These are phyloP conservation scores for Lycaon pictus DNA, from an alignment of 2,113 vertebrate genomes.

Conservation along the genomic window DNA sequence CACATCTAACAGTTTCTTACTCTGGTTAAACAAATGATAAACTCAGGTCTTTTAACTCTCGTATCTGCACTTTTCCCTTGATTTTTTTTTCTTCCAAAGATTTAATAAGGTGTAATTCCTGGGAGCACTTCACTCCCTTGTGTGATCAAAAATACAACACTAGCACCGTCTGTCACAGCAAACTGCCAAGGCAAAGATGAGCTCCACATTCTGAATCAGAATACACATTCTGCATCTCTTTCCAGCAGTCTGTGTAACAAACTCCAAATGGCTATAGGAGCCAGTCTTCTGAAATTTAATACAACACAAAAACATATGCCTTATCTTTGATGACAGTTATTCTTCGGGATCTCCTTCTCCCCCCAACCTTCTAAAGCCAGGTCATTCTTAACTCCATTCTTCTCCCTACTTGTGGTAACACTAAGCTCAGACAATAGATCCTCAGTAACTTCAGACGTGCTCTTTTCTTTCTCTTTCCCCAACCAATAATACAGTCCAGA, in stretches of 20 bases:
- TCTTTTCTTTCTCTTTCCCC: neutral
- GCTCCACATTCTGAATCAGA: neutral
- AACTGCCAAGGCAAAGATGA: neutral
- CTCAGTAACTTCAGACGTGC: neutral
- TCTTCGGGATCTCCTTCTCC: neutral
- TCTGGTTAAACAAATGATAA: constrained; percentile 27
- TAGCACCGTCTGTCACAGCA: neutral
- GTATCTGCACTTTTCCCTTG: neutral
- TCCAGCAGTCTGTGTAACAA: neutral
- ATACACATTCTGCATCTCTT: neutral
- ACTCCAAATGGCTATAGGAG: neutral
- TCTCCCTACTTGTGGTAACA: neutral
- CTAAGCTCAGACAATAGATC: neutral
- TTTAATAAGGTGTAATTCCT: constrained; percentile 30
- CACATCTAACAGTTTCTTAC: neutral
- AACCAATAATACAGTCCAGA: neutral
- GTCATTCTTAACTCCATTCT: neutral
- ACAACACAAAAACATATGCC: neutral
- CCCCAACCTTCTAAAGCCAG: neutral
- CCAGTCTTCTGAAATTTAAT: constrained; percentile 1
- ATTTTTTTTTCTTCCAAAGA: constrained; percentile 16
- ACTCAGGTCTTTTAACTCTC: neutral
- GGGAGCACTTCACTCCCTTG: neutral
- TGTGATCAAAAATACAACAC: constrained; percentile 15
- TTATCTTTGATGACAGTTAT: constrained; percentile 21